Conservation (phyloP, 2,113 vertebrate species). For the Platycercus adscitus region DNA sequence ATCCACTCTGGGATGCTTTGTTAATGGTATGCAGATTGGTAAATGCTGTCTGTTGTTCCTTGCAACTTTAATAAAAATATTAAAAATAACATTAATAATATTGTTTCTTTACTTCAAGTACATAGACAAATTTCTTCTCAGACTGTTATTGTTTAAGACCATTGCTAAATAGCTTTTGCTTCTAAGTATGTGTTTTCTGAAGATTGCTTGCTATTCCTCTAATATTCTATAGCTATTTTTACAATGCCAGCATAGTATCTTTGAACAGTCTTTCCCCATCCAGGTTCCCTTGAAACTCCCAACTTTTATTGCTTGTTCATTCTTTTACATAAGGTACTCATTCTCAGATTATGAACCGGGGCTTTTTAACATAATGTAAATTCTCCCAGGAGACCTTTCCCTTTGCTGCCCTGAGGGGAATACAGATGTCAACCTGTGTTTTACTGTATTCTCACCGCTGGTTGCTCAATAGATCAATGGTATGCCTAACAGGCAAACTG, state of each 20-base stretch:
- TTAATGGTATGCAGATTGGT: not conserved
- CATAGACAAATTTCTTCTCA: not conserved
- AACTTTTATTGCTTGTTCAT: not conserved
- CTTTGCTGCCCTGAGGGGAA: not conserved
- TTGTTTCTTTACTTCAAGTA: not conserved
- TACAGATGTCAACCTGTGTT: not conserved
- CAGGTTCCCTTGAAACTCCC: not conserved
- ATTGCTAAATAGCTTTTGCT: not conserved
- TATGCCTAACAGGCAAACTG: not conserved
- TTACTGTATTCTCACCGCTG: not conserved
- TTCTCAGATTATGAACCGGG: not conserved
- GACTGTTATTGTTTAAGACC: not conserved
- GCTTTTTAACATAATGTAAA: not conserved
- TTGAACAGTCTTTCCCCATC: rapidly evolving
- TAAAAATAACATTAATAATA: not conserved
- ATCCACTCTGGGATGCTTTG: not conserved
- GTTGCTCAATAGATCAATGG: not conserved
- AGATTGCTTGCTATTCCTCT: not conserved
- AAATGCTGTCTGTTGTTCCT: not conserved
- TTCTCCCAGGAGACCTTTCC: not conserved
- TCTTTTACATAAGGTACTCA: not conserved
- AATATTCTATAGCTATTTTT: not conserved
- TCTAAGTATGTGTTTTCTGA: not conserved
- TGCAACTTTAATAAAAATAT: not conserved
- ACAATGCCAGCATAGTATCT: not conserved